Percentiles rank a stretch among this genome's conserved stretches.
These are phyloP conservation scores for Danionella dracula DNA, from an alignment of 2,797 vertebrate genomes.

Conservation along the genomic window DNA sequence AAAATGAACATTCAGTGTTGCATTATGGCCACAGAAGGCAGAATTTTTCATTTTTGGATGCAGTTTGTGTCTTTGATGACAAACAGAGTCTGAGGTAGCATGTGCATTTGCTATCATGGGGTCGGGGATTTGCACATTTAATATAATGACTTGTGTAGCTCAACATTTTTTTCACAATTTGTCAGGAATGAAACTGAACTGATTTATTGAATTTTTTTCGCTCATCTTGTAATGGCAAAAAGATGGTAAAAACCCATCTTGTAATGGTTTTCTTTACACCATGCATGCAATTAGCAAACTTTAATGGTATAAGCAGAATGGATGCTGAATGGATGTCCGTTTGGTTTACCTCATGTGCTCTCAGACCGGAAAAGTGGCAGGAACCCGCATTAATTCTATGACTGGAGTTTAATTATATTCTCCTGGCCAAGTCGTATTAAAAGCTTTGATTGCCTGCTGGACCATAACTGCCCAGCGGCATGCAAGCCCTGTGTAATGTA, in stretches of 20 bases:
- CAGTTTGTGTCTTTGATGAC: too few species aligned
- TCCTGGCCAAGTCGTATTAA: constrained; percentile 28
- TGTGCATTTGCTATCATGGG: too few species aligned
- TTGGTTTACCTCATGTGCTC: constrained; percentile 25
- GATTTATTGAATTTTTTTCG: too few species aligned
- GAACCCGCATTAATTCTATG: constrained; percentile 39
- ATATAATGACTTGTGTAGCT: too few species aligned
- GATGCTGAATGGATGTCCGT: constrained; percentile 11
- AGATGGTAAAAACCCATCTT: not conserved
- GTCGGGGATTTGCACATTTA: too few species aligned
- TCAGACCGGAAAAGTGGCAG: constrained; percentile 22
- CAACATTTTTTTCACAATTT: too few species aligned
- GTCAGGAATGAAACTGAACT: too few species aligned
- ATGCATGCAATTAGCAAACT: not conserved
- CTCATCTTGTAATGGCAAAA: too few species aligned
- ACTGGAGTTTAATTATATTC: constrained; percentile 43
- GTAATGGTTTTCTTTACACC: not conserved
- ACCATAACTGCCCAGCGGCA: constrained; percentile 36
- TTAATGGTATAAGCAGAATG: not conserved
- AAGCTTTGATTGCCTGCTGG: constrained; percentile 33
- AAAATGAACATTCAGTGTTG: too few species aligned
- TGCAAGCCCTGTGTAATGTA: constrained; percentile 32
- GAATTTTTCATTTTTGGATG: too few species aligned
- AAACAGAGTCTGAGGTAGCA: too few species aligned
- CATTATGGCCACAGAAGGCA: too few species aligned